Percentiles rank a stretch among this genome's conserved stretches.
Evolutionary conservation across 2,113 vertebrate species (phyloP).

Genomic region (Pycnonotus jocosus): DNA sequence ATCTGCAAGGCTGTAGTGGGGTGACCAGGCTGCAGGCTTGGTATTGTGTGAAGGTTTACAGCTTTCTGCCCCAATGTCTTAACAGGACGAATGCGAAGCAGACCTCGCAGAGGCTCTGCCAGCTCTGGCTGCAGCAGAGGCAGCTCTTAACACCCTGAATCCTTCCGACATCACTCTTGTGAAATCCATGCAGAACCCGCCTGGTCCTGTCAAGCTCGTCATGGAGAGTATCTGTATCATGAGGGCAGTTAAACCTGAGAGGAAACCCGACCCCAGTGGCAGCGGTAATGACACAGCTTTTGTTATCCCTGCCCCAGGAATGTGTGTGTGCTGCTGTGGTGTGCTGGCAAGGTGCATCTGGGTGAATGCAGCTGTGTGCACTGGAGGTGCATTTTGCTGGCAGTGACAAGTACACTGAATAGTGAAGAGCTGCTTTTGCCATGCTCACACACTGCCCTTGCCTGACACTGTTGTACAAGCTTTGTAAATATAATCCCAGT

Average conservation of each 20-base stretch:
- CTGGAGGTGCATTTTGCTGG: not conserved
- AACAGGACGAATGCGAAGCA: slow-evolving; percentile 88
- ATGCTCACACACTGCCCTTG: not conserved
- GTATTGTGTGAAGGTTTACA: not conserved
- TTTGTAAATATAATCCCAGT: not conserved
- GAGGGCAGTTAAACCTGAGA: slow-evolving; percentile 85
- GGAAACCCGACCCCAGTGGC: slow-evolving; percentile 86
- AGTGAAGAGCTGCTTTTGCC: not conserved
- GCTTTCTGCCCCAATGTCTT: not conserved
- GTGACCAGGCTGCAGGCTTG: not conserved
- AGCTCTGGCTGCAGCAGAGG: slow-evolving; percentile 81
- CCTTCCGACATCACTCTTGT: slow-evolving; percentile 86
- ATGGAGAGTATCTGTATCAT: slow-evolving; percentile 96
- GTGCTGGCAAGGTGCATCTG: not conserved
- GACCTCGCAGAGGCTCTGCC: slow-evolving; percentile 91
- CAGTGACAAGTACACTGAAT: not conserved
- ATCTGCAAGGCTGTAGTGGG: not conserved
- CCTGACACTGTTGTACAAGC: not conserved
- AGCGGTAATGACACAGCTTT: slow-evolving; percentile 71
- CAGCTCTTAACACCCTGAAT: slow-evolving; percentile 88
- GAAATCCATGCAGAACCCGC: slow-evolving; percentile 92
- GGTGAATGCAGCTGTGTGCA: not conserved
- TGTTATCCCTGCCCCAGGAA: not conserved
- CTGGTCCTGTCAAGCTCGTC: slow-evolving; percentile 85
- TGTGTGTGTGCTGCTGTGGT: not conserved